Conservation (phyloP, 2,888 invertebrate species). For the Oligia fasciuncula region DNA sequence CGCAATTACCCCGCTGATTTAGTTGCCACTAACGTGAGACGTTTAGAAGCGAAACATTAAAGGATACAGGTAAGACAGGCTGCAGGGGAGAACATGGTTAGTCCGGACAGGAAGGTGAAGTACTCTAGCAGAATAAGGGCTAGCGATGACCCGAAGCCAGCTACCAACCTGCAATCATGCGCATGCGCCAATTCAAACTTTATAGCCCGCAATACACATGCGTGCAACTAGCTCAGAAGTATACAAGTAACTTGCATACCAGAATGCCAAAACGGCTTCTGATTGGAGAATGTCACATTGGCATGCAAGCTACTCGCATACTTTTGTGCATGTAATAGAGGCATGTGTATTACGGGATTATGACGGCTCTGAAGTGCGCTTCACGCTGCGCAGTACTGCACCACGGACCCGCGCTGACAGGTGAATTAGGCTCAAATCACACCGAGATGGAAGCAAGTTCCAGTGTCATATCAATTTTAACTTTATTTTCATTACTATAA, state of each 20-base stretch:
- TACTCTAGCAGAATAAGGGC: constrained; percentile 92
- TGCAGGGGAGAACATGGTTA: constrained; percentile 93
- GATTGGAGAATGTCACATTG: no score
- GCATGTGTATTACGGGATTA: no score
- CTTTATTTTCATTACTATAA: no score
- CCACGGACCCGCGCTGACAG: background rate
- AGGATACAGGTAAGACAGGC: constrained; percentile 94
- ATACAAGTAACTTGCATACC: no score
- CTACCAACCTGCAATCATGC: constrained; percentile 91
- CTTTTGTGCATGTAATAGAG: no score
- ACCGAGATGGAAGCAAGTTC: no score
- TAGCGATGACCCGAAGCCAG: constrained; percentile 91
- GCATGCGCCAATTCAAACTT: constrained; percentile 43
- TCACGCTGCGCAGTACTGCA: background rate
- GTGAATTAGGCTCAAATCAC: background rate
- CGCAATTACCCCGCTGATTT: background rate
- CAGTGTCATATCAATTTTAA: no score
- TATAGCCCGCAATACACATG: no score
- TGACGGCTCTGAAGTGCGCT: no score
- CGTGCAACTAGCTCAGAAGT: no score
- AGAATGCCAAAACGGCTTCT: no score
- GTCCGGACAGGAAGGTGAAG: constrained; percentile 92
- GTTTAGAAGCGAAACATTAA: constrained; percentile 69
- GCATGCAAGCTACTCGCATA: no score
- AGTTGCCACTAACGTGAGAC: background rate